A percentile compares a stretch with the other conserved stretches of the same genome.
Evolutionary conservation across 2,888 invertebrate genomes (phyloP).

Genomic region (Hypercompe scribonia): DNA sequence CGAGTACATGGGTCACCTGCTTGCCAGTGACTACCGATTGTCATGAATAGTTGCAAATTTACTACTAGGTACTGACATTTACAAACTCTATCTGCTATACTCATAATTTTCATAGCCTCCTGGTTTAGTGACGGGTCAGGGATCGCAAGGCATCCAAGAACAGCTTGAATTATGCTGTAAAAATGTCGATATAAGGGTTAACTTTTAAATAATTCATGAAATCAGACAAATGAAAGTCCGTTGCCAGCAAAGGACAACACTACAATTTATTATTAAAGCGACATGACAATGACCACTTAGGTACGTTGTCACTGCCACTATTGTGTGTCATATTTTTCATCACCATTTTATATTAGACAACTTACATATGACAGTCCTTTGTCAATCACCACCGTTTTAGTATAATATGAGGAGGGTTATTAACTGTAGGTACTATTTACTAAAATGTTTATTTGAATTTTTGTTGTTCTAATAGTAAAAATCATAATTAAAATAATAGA

Average conservation of each 20-base stretch:
- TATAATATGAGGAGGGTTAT: neutral
- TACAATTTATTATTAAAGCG: neutral
- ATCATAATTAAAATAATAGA: too few relatives aligned
- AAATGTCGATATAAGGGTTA: slow-evolving; percentile 1
- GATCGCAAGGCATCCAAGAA: slow-evolving; percentile 89
- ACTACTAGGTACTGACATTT: slow-evolving; percentile 86
- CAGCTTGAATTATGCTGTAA: slow-evolving; percentile 90
- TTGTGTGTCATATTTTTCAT: neutral
- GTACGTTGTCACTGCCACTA: slow-evolving; percentile 1
- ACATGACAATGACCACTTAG: slow-evolving; percentile 10
- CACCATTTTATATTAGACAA: neutral
- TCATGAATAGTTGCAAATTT: too few relatives aligned
- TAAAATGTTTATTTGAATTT: neutral
- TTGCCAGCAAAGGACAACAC: neutral
- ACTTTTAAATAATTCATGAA: slow-evolving; percentile 10
- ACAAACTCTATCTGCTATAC: slow-evolving; percentile 89
- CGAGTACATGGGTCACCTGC: too few relatives aligned
- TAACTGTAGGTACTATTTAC: too few relatives aligned
- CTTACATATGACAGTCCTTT: neutral
- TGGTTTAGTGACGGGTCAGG: slow-evolving; percentile 89
- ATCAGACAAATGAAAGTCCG: neutral
- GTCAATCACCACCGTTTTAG: neutral
- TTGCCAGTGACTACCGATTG: neutral
- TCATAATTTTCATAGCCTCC: slow-evolving; percentile 90
- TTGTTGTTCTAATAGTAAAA: too few relatives aligned